Conservation (phyloP, 2,113 vertebrate genomes). For the Castor canadensis region DNA sequence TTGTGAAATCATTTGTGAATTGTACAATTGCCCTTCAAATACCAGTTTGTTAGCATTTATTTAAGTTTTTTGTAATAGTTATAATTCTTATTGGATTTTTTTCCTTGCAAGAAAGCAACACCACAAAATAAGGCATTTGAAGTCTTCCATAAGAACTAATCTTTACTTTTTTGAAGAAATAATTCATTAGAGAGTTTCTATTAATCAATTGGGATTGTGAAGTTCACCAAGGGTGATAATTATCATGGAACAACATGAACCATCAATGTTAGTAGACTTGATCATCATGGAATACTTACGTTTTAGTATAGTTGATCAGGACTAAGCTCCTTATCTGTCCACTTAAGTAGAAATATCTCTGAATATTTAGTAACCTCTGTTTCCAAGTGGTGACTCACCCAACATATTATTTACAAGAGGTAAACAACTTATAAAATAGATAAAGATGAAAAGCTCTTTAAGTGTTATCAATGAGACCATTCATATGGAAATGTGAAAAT, state of each 20-base stretch:
- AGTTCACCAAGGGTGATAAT: neutral
- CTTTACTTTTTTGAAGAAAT: constrained; percentile 12
- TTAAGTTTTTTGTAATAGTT: neutral
- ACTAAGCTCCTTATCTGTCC: constrained; percentile 7
- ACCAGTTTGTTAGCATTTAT: neutral
- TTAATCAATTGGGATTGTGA: constrained; percentile 8
- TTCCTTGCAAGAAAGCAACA: neutral
- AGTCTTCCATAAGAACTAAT: rapidly evolving
- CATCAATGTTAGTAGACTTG: neutral
- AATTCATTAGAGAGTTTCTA: neutral
- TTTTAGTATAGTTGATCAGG: neutral
- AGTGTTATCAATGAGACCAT: constrained; percentile 26
- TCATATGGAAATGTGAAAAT: constrained; percentile 66
- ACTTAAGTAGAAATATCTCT: neutral
- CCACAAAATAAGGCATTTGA: neutral
- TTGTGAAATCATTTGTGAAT: neutral
- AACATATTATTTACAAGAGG: neutral
- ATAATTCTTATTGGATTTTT: neutral
- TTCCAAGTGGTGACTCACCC: neutral
- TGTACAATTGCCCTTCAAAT: neutral
- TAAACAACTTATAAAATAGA: constrained; percentile 49
- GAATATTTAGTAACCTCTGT: constrained; percentile 43
- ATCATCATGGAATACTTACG: neutral
- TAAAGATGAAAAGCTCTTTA: constrained; percentile 4
- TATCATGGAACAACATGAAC: neutral